Conservation (phyloP, 2,113 vertebrate genomes). For the Clarias magur region DNA sequence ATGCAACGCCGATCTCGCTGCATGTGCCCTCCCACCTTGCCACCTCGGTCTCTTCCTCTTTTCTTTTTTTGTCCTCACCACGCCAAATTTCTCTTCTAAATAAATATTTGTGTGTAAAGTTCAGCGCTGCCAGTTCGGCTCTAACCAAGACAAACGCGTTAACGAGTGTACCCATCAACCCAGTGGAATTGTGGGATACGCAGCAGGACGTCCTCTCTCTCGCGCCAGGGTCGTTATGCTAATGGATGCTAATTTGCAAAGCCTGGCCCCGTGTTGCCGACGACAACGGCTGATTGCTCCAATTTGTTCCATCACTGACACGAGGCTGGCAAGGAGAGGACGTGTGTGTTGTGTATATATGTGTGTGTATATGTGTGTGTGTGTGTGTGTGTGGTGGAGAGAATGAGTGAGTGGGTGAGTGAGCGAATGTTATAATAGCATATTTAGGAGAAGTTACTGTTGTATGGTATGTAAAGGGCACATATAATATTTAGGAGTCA, state of each 20-base stretch:
- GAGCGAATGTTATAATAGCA: neutral
- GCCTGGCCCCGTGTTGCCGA: constrained; percentile 68
- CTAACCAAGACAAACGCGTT: constrained; percentile 83
- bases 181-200: constrained; percentile 64
- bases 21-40: too few species aligned
- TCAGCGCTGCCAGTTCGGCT: constrained; percentile 77
- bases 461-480: neutral
- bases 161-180: constrained; percentile 76
- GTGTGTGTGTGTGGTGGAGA: neutral
- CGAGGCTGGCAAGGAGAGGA: constrained; percentile 65
- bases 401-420: neutral
- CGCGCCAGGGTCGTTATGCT: constrained; percentile 77
- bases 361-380: neutral
- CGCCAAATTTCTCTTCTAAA: constrained; percentile 71
- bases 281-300: constrained; percentile 67
- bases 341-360: neutral
- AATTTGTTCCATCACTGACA: constrained; percentile 74
- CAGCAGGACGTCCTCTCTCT: constrained; percentile 65
- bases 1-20: neutral
- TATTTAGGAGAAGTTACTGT: neutral
- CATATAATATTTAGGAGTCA: neutral
- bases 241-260: constrained; percentile 78
- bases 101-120: constrained; percentile 78
- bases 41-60: neutral
- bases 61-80: neutral